A percentile compares a stretch with the other conserved stretches of the same genome.
phyloP scores from a whole-genome alignment of 2,113 vertebrate species.

The Pygoscelis antarcticus region DNA sequence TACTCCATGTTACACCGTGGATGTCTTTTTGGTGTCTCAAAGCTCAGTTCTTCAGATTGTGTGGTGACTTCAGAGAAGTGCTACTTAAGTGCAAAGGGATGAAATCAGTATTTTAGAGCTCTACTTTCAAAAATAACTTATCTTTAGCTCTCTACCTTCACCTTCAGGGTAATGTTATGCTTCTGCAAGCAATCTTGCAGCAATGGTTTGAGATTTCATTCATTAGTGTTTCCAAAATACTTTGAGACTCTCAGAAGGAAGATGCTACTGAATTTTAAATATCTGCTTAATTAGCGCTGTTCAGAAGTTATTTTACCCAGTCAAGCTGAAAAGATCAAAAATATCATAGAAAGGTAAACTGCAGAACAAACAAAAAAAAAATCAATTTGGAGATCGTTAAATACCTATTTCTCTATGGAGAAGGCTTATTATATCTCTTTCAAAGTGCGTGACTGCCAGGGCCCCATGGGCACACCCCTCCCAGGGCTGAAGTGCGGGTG shows the following conservation, averaged over 20 bases:
- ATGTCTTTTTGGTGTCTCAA: not conserved
- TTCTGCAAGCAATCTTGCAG: not conserved
- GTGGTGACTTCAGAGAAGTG: not conserved
- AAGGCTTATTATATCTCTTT: not conserved
- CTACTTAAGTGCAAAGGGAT: not conserved
- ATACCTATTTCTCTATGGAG: not conserved
- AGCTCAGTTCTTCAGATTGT: not conserved
- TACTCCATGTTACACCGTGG: not conserved
- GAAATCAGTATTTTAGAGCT: not conserved
- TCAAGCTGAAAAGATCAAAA: not conserved
- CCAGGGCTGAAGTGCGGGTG: fast-evolving
- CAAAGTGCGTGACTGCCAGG: not conserved
- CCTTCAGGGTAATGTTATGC: not conserved
- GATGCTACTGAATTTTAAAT: not conserved
- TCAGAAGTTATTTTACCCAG: not conserved
- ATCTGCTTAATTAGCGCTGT: not conserved
- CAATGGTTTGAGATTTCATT: not conserved
- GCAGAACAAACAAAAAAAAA: not conserved
- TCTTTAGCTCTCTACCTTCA: not conserved
- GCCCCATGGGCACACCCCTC: fast-evolving
- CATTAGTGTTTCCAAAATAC: not conserved
- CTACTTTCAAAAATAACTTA: not conserved
- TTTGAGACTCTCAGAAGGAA: not conserved
- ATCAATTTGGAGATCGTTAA: not conserved
- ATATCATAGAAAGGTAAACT: not conserved